Conservation (phyloP, 92 coral and sea anemone species). For the Plumapathes pennacea region DNA sequence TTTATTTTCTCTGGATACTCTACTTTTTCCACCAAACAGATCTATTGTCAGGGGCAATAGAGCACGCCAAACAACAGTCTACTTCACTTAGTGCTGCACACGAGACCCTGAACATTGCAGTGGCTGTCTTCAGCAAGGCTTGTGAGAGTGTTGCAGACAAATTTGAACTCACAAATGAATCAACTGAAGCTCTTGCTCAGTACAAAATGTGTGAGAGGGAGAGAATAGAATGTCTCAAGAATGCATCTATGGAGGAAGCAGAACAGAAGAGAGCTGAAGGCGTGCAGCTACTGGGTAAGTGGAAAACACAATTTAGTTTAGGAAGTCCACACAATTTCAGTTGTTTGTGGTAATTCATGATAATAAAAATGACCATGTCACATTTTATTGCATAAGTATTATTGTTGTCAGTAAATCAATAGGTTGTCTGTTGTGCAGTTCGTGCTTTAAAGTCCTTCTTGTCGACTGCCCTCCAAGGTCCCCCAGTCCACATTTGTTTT, state of each 20-base stretch:
- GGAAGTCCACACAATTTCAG: too few relatives aligned
- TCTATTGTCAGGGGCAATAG: constrained; percentile 51
- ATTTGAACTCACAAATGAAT: constrained; percentile 65
- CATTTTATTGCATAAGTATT: too few relatives aligned
- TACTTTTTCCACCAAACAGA: constrained; percentile 15
- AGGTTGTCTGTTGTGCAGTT: too few relatives aligned
- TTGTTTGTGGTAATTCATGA: too few relatives aligned
- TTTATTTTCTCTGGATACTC: not conserved
- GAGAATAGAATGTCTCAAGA: constrained; percentile 61
- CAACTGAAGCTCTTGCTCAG: constrained; percentile 61
- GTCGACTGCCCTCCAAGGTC: too few relatives aligned
- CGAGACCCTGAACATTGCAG: constrained; percentile 60
- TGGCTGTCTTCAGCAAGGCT: constrained; percentile 50
- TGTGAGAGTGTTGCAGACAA: constrained; percentile 77
- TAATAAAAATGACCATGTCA: too few relatives aligned
- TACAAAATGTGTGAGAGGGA: constrained; percentile 79
- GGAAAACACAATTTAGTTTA: too few relatives aligned
- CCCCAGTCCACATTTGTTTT: too few relatives aligned
- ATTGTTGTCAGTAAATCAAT: too few relatives aligned
- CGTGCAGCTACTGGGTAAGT: constrained; percentile 44
- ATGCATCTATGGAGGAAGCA: constrained; percentile 60
- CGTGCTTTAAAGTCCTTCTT: too few relatives aligned
- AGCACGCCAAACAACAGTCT: constrained; percentile 58
- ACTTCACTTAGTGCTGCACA: constrained; percentile 77
- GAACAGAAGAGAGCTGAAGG: constrained; percentile 68